Base-by-base conservation (phyloP, 2,797 vertebrate species). In the Enteromius unitaeniatus region DNA sequence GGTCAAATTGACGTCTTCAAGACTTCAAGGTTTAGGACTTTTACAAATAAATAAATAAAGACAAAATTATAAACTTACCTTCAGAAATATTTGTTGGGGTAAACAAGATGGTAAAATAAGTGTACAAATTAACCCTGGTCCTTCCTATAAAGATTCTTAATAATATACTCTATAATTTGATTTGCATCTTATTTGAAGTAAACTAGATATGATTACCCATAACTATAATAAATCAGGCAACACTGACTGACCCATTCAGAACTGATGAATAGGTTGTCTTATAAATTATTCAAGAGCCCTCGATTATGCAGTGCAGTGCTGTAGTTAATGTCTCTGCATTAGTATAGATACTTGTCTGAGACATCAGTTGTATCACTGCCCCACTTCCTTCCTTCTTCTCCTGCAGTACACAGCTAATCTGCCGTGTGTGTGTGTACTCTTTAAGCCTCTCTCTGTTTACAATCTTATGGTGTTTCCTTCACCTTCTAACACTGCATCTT, bases 341-440 rank as follows among this genome's bases (percentile, higher is more conserved):
- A 69, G 60, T 45, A 75, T 17, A 55, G 62, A 51, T n/a, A 73
- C 42, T 84, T 64, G 28, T 85, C 45, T n/a, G 28, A 28, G 10
- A 51, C 70, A 60, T 60, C 53, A 49, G 34, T 53, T 51, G 42
- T 31, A 84, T 62, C 42, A 10, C 72, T 47, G 69, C 49, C 26
- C 31, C 55, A 40, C 28, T 64, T 81, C 80, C 82, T 60, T 42
- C 45, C 67, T 81, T 21, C 51, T 53, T 55, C 17, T 47, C 78
- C 73, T 86, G 83, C 85, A 85, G 83, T 75, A 77, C 85, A 67
- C 42, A 45, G 28, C 70, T 78, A 77, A 75, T 42, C 72, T 78
- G 53, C 78, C 49, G 53, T 28, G 6, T 74, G 31, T 78, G 17
- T 69, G 42, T 80, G 42, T 81, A 1, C 19, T 72, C n/a, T 68